Evolutionary conservation across 2,797 vertebrate genomes (phyloP).

Genomic region (Schizopygopsis pylzovi): DNA sequence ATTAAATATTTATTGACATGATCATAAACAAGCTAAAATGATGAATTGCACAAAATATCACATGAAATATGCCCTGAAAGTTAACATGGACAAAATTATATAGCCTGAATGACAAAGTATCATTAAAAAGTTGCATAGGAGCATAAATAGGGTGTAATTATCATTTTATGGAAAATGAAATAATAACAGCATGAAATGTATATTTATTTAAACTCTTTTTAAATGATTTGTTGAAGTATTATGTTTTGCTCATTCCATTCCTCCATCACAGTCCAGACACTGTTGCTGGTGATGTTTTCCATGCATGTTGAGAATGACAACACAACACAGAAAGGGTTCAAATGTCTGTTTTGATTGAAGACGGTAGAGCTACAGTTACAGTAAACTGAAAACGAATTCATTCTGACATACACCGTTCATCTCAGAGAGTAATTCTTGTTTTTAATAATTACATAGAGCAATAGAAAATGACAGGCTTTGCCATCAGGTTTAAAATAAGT

Average conservation of each 20-base stretch:
- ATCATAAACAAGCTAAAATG: not conserved
- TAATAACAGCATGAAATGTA: too few species aligned
- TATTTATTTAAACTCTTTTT: too few species aligned
- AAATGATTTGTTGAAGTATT: too few species aligned
- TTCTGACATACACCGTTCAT: conserved; percentile 52
- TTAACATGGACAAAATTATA: not conserved
- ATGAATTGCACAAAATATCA: not conserved
- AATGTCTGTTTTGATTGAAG: conserved; percentile 65
- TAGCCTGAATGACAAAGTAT: not conserved
- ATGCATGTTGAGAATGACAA: conserved; percentile 52
- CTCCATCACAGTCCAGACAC: not conserved
- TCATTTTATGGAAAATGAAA: not conserved
- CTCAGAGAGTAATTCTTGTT: conserved; percentile 66
- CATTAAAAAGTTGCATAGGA: not conserved
- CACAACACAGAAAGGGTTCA: conserved; percentile 64
- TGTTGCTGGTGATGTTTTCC: not conserved
- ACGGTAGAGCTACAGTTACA: conserved; percentile 47
- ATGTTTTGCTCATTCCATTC: not conserved
- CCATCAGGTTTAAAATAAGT: conserved; percentile 70
- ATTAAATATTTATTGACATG: not conserved
- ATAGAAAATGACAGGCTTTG: conserved; percentile 73
- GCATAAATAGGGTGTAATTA: not conserved
- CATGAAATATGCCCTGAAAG: not conserved
- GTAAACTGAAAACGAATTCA: conserved; percentile 54
- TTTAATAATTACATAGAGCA: conserved; percentile 66